Evolutionary conservation across 2,797 vertebrate species (phyloP).

Genomic region (Pipistrellus pipistrellus): DNA sequence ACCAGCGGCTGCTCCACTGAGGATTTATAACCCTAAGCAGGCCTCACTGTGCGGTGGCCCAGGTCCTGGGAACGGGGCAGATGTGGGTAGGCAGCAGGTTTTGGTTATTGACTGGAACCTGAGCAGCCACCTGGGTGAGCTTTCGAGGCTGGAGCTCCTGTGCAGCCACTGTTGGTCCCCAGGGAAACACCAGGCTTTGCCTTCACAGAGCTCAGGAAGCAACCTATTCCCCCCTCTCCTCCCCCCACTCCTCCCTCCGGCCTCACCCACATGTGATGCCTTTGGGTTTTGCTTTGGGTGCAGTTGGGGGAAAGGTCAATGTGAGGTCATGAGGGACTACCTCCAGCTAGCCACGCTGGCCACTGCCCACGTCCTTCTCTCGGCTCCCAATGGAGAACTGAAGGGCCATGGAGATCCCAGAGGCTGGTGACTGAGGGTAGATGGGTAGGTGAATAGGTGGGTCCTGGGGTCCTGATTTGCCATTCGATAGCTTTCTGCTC

Average conservation of each 20-base stretch:
- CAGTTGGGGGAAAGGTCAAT: not conserved
- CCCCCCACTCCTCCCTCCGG: too few species aligned
- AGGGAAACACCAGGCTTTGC: not conserved
- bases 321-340: not conserved
- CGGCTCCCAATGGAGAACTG: not conserved
- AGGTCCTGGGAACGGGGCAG: not conserved
- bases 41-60: accelerated
- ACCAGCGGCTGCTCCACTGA: too few species aligned
- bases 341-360: accelerated
- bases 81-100: not conserved
- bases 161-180: not conserved
- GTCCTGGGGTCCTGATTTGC: not conserved
- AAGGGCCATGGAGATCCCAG: not conserved
- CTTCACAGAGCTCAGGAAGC: too few species aligned
- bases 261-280: accelerated
- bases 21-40: not conserved
- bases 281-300: not conserved
- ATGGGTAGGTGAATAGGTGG: not conserved
- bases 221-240: too few species aligned
- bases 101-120: not conserved
- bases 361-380: not conserved
- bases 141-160: not conserved
- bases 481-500: not conserved
- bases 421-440: not conserved
- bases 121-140: not conserved